Evolutionary conservation across 1,140 invertebrate species (phyloP).

Genomic region (Asbolus verrucosus): DNA sequence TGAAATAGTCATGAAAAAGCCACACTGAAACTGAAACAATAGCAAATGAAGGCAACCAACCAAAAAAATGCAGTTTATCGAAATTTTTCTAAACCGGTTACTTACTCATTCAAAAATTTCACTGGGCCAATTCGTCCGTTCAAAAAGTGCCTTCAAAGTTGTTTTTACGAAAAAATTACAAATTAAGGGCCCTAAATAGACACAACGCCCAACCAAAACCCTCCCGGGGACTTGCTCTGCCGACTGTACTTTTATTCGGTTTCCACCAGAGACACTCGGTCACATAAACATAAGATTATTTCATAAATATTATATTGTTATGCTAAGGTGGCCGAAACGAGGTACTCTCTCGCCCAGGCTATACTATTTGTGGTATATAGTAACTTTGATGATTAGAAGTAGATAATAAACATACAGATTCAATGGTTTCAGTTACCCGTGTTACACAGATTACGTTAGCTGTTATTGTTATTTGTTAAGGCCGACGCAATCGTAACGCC

Average conservation of each 20-base stretch:
- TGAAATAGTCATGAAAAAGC: slow-evolving; percentile 75
- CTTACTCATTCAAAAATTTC: slow-evolving; percentile 70
- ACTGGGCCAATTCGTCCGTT: slow-evolving; percentile 89
- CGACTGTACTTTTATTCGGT: slow-evolving; percentile 63
- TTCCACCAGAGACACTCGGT: slow-evolving; percentile 62
- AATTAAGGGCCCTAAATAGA: slow-evolving; percentile 87
- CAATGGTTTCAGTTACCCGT: slow-evolving; percentile 65
- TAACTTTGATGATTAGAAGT: slow-evolving; percentile 65
- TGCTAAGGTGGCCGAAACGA: slow-evolving; percentile 61
- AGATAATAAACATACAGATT: slow-evolving; percentile 65
- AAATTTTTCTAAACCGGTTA: slow-evolving; percentile 65
- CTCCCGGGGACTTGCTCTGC: slow-evolving; percentile 68
- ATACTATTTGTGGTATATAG: slow-evolving; percentile 67
- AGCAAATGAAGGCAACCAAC: slow-evolving; percentile 68
- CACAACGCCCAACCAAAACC: slow-evolving; percentile 75
- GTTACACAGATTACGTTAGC: slow-evolving; percentile 64
- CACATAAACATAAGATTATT: slow-evolving; percentile 65
- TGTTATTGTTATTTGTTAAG: slow-evolving; percentile 65
- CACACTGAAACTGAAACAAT: slow-evolving; percentile 74
- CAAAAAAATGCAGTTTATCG: slow-evolving; percentile 65
- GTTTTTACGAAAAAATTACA: slow-evolving; percentile 83
- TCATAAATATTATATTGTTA: slow-evolving; percentile 67
- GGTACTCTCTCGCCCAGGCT: slow-evolving; percentile 56
- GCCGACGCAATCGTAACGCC: slow-evolving; percentile 39
- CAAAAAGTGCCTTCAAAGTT: slow-evolving; percentile 88